Evolutionary conservation across 2,888 invertebrate genomes (phyloP).

Genomic region (Cephus nigrinus): DNA sequence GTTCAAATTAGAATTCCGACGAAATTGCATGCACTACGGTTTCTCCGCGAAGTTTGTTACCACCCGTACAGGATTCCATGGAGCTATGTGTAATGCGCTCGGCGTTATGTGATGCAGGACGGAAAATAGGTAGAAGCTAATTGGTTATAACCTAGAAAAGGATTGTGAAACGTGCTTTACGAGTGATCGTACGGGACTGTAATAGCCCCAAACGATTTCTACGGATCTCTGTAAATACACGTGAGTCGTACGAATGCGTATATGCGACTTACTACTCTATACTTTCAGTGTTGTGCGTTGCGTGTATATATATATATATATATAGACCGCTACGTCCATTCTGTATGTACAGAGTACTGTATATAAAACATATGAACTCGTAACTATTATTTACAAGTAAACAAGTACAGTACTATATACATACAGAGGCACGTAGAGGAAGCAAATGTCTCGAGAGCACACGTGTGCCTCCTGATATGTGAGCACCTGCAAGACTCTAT

Average conservation of each 20-base stretch:
- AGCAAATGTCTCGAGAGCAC: not conserved
- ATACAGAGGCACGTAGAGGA: not conserved
- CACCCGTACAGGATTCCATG: not conserved
- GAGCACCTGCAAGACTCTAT: not conserved
- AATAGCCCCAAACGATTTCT: not conserved
- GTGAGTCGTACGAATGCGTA: not conserved
- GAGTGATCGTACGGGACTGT: not conserved
- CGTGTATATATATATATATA: no score
- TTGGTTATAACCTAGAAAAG: not conserved
- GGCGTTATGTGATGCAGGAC: not conserved
- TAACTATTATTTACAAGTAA: not conserved
- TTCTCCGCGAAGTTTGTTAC: not conserved
- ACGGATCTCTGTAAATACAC: not conserved
- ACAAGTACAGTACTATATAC: not conserved
- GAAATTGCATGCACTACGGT: not conserved
- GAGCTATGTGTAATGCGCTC: not conserved
- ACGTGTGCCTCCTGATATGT: not conserved
- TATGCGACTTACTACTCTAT: not conserved
- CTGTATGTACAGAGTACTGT: not conserved
- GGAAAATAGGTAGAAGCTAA: not conserved
- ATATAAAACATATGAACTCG: not conserved
- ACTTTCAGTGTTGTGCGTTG: not conserved
- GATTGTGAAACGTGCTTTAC: not conserved
- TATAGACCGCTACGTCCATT: no score
- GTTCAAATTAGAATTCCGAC: not conserved